Conservation (phyloP, 2,113 vertebrate species). For the Tringa solitaria region DNA sequence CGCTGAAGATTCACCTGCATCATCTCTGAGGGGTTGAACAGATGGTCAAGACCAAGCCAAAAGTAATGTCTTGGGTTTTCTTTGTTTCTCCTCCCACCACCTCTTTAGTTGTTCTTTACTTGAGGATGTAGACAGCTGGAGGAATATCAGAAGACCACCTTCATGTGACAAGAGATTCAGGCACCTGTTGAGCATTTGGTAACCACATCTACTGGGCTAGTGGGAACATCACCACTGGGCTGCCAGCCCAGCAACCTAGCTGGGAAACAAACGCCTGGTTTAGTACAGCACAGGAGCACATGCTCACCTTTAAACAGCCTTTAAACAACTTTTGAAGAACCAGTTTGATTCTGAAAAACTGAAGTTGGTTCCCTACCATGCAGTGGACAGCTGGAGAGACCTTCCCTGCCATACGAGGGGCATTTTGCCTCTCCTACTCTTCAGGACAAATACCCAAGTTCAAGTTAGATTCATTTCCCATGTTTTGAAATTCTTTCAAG, state of each 20-base stretch:
- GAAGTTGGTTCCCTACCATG: not conserved
- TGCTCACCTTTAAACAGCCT: not conserved
- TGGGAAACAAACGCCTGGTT: not conserved
- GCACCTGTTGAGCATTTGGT: not conserved
- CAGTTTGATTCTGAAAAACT: not conserved
- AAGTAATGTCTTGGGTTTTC: not conserved
- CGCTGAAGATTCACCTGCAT: not conserved
- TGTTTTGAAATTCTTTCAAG: not conserved
- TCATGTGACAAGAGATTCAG: not conserved
- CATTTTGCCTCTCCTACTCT: not conserved
- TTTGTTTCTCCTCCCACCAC: not conserved
- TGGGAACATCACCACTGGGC: not conserved
- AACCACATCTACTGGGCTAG: not conserved
- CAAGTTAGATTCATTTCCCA: not conserved
- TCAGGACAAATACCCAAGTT: not conserved
- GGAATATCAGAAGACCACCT: not conserved
- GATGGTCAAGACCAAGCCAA: not conserved
- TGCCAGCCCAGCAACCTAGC: rapidly evolving
- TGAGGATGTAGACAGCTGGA: not conserved
- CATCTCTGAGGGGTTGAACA: not conserved
- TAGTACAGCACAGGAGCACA: not conserved
- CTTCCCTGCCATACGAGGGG: not conserved
- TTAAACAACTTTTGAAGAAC: not conserved
- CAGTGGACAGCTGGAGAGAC: not conserved
- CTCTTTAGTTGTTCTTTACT: not conserved